phyloP scores from a whole-genome alignment of 1,140 invertebrate species.

The Solenopsis fugax region DNA sequence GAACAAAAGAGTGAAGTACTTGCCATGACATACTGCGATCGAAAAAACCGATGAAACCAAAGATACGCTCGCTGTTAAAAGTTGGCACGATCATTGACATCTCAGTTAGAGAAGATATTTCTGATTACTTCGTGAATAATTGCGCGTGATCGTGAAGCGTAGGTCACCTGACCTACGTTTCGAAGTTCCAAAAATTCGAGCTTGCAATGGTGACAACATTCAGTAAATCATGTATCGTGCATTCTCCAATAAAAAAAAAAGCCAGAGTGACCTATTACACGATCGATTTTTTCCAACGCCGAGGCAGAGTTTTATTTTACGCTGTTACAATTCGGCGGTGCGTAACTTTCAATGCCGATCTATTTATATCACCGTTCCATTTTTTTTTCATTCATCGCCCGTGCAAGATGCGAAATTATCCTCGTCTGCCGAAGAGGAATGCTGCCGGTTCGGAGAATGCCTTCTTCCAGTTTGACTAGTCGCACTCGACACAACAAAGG shows the following conservation, averaged over 20 bases:
- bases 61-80: not conserved
- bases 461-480: conserved; percentile 50
- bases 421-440: conserved; percentile 34
- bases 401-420: conserved; percentile 51
- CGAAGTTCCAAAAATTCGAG: not conserved
- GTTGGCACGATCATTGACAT: not conserved
- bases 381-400: conserved; percentile 3
- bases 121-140: not conserved
- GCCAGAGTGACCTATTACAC: not conserved
- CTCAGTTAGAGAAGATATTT: not conserved
- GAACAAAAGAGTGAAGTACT: conserved; percentile 18
- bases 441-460: conserved; percentile 9
- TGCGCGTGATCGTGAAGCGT: not conserved
- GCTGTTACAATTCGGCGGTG: not conserved
- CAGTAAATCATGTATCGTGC: not conserved
- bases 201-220: not conserved
- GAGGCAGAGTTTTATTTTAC: not conserved
- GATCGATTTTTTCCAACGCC: not conserved
- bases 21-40: not conserved
- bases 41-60: not conserved
- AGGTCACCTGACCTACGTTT: not conserved
- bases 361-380: not conserved
- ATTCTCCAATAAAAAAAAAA: not conserved
- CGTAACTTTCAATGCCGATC: not conserved
- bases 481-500: conserved; percentile 18